phyloP scores from a whole-genome alignment of 1,140 invertebrate genomes.

The Eupeodes corollae region DNA sequence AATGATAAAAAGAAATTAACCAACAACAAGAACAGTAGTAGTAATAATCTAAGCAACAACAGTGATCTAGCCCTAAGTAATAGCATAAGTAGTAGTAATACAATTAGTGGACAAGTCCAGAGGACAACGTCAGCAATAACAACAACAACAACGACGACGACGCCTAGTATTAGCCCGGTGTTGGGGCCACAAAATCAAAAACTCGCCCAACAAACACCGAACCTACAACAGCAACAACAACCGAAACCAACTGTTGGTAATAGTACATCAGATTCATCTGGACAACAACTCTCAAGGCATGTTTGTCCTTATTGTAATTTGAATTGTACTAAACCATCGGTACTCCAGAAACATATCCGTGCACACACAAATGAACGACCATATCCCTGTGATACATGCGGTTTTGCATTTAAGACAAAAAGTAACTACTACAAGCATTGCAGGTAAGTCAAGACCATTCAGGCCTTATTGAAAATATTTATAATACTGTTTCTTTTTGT shows the following conservation, averaged over 20 bases:
- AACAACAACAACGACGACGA: slow-evolving; percentile 6
- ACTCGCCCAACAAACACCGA: slow-evolving; percentile 13
- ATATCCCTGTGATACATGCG: slow-evolving; percentile 78
- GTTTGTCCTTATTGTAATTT: slow-evolving; percentile 79
- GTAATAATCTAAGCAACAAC: slow-evolving; percentile 8
- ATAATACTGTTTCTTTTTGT: not conserved
- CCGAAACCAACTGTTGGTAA: slow-evolving; percentile 12
- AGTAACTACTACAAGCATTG: slow-evolving; percentile 89
- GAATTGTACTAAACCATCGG: slow-evolving; percentile 85
- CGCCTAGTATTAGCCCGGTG: not conserved
- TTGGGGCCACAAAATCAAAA: not conserved
- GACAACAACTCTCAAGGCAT: slow-evolving; percentile 44
- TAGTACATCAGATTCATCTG: not conserved
- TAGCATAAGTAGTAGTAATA: slow-evolving; percentile 34
- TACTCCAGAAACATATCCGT: slow-evolving; percentile 84
- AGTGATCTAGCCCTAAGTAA: not conserved
- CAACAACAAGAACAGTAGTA: slow-evolving; percentile 38
- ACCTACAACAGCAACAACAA: slow-evolving; percentile 1
- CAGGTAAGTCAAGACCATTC: slow-evolving; percentile 29
- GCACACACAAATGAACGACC: slow-evolving; percentile 87
- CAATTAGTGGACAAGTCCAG: slow-evolving; percentile 4
- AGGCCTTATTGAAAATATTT: not conserved
- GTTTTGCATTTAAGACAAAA: slow-evolving; percentile 88
- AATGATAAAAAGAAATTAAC: slow-evolving; percentile 13
- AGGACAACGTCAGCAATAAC: slow-evolving; percentile 1